Evolutionary conservation across 2,888 invertebrate genomes (phyloP).

Genomic region (Andricus curvator): DNA sequence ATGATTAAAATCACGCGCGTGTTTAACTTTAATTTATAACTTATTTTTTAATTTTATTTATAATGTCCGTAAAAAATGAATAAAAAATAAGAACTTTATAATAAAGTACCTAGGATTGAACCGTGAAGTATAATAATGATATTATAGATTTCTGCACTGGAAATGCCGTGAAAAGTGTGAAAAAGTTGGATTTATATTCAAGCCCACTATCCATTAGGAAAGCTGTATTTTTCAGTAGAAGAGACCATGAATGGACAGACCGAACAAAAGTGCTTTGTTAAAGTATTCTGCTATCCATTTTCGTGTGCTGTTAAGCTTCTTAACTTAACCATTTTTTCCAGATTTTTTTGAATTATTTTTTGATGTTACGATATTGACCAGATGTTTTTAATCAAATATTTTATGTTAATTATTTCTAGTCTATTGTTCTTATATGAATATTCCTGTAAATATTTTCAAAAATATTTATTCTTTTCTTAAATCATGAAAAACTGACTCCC

Average conservation of each 20-base stretch:
- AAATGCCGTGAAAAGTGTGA: slow-evolving; percentile 8
- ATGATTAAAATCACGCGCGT: too few species aligned
- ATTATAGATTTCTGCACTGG: neutral
- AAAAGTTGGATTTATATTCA: slow-evolving; percentile 12
- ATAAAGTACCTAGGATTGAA: neutral
- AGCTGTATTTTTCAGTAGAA: neutral
- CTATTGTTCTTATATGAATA: too few species aligned
- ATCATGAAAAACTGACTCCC: too few species aligned
- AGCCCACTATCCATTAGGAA: slow-evolving; percentile 4
- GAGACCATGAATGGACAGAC: slow-evolving; percentile 6
- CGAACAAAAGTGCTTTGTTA: slow-evolving; percentile 6
- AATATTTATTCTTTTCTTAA: too few species aligned
- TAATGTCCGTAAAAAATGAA: too few species aligned
- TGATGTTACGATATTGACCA: too few species aligned
- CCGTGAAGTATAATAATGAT: neutral
- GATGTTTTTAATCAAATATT: too few species aligned
- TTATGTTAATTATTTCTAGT: too few species aligned
- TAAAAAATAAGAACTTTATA: neutral
- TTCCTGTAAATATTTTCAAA: too few species aligned
- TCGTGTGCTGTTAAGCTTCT: neutral
- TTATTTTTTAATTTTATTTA: too few species aligned
- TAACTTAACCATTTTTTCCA: neutral
- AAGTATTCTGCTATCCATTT: neutral
- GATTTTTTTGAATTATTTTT: neutral
- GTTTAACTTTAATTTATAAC: too few species aligned